Conservation (phyloP, 92 coral and sea anemone genomes). For the Heteractis magnifica region DNA sequence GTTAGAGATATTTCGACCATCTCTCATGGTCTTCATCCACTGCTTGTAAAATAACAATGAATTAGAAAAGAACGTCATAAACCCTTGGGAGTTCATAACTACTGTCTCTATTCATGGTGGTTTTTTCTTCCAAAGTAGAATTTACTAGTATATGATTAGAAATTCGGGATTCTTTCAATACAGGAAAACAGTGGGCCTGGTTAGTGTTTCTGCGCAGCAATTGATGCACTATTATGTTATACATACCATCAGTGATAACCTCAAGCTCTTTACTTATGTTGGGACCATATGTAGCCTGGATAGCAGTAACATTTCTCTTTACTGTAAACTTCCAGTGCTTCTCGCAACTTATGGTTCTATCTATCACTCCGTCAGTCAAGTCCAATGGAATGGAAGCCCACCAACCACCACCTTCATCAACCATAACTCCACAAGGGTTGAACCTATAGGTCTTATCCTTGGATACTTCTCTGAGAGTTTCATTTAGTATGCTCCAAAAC, state of each 20-base stretch:
- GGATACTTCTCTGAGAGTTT: constrained; percentile 37
- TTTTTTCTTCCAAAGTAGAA: too few relatives aligned
- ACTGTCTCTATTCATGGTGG: too few relatives aligned
- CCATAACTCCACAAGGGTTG: constrained; percentile 54
- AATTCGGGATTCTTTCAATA: too few relatives aligned
- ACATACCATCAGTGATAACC: constrained; percentile 50
- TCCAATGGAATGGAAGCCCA: constrained; percentile 57
- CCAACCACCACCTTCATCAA: constrained; percentile 67
- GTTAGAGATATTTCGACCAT: too few relatives aligned
- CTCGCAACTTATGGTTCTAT: constrained; percentile 61
- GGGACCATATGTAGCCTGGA: constrained; percentile 51
- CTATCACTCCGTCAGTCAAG: constrained; percentile 42
- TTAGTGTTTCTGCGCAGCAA: too few relatives aligned
- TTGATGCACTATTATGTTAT: too few relatives aligned
- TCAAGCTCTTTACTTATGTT: constrained; percentile 49
- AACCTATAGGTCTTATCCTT: constrained; percentile 42
- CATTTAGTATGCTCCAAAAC: constrained; percentile 51
- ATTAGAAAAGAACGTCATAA: too few relatives aligned
- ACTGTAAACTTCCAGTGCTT: constrained; percentile 63
- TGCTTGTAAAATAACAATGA: too few relatives aligned
- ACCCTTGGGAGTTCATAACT: too few relatives aligned
- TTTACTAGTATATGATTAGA: too few relatives aligned
- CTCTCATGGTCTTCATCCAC: too few relatives aligned
- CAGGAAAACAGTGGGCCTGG: too few relatives aligned
- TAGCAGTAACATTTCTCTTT: constrained; percentile 45